phyloP scores from a whole-genome alignment of 2,113 vertebrate species.

The Aleadryas rufinucha region DNA sequence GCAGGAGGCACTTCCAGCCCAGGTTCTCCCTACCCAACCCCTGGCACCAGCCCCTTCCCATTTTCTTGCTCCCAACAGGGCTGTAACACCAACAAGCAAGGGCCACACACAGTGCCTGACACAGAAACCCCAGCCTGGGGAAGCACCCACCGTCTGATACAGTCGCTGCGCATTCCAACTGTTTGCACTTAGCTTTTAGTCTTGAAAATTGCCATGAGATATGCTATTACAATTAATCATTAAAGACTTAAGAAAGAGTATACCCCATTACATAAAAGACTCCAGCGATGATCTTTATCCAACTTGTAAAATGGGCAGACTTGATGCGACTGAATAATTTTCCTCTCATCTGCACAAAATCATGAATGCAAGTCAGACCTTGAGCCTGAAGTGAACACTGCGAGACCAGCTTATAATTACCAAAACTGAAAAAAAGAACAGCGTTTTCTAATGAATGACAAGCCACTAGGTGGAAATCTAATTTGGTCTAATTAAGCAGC shows the following conservation, averaged over 20 bases:
- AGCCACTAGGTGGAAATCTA: conserved; percentile 79
- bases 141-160: neutral
- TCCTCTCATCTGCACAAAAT: conserved; percentile 57
- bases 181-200: conserved; percentile 48
- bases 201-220: conserved; percentile 44
- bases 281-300: conserved; percentile 45
- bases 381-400: conserved; percentile 34
- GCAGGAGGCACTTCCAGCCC: neutral
- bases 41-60: neutral
- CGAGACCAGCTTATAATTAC: conserved; percentile 69
- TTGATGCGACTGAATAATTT: conserved; percentile 58
- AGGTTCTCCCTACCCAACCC: neutral
- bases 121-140: neutral
- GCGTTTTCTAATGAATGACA: conserved; percentile 80
- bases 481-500: conserved; percentile 85
- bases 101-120: neutral
- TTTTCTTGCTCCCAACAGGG: neutral
- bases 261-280: conserved; percentile 58
- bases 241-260: conserved; percentile 52
- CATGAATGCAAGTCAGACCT: conserved; percentile 58
- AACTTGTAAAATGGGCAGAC: conserved; percentile 64
- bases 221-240: conserved; percentile 53
- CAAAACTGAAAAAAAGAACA: conserved; percentile 73
- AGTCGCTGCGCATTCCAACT: neutral
- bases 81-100: fast-evolving